Evolutionary conservation across 2,888 invertebrate species (phyloP).

Genomic region (Poecilus cupreus): DNA sequence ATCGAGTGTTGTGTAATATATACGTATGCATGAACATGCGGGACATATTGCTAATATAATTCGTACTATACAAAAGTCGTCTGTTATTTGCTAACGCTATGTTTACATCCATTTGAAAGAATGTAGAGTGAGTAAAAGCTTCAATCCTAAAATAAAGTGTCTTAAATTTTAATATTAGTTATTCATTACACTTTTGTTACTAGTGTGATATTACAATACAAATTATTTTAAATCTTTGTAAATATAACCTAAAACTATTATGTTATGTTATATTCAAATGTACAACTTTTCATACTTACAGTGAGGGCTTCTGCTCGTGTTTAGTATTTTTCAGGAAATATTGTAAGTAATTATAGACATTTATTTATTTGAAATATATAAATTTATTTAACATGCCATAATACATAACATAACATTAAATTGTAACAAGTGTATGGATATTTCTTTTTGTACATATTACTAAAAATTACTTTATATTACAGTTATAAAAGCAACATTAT

Average conservation of each 20-base stretch:
- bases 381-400: neutral
- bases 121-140: conserved; percentile 51
- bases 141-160: conserved; percentile 52
- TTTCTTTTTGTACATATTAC: too few relatives aligned
- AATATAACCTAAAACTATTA: neutral
- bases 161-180: conserved; percentile 35
- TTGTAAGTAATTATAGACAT: conserved; percentile 6
- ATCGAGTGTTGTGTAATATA: conserved; percentile 20
- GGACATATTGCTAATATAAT: conserved; percentile 55
- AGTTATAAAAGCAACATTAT: too few relatives aligned
- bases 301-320: neutral
- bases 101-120: conserved; percentile 46
- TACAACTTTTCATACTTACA: neutral
- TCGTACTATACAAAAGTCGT: conserved; percentile 50
- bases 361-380: conserved; percentile 10
- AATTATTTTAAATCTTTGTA: neutral
- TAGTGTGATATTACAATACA: neutral
- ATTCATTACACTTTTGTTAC: neutral
- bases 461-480: too few relatives aligned
- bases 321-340: neutral
- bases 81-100: conserved; percentile 51
- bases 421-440: too few relatives aligned
- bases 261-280: neutral
- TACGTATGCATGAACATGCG: conserved; percentile 46
- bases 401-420: neutral